Percentiles rank a stretch among this genome's conserved stretches.
phyloP scores from a whole-genome alignment of 2,113 vertebrate species.

The Sardina pilchardus region DNA sequence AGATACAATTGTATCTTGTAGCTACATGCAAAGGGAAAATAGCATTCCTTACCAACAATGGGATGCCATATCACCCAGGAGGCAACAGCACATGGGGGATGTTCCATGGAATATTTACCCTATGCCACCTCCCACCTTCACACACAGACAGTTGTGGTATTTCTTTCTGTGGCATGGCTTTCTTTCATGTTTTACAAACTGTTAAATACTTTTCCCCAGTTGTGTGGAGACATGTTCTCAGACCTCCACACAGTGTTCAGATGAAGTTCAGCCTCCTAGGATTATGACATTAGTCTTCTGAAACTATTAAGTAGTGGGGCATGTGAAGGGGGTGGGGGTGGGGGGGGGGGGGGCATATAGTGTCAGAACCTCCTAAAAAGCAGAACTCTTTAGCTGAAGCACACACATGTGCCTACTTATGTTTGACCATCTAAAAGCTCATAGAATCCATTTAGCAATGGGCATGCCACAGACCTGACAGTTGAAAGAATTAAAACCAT shows the following conservation, averaged over 20 bases:
- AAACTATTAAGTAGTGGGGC: neutral
- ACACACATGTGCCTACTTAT: slow-evolving; percentile 28
- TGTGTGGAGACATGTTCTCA: slow-evolving; percentile 13
- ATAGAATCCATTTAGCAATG: slow-evolving; percentile 14
- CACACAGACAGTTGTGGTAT: neutral
- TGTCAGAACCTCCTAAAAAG: neutral
- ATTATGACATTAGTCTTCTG: neutral
- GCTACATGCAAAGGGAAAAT: neutral
- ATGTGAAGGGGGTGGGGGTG: neutral
- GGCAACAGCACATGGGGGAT: neutral
- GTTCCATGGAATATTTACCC: neutral
- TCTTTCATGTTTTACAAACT: slow-evolving; percentile 19
- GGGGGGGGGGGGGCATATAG: neutral
- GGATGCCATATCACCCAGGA: neutral
- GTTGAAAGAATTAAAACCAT: neutral
- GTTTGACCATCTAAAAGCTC: neutral
- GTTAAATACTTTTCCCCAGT: neutral
- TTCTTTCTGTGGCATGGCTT: neutral
- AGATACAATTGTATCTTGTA: neutral
- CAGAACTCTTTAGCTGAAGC: slow-evolving; percentile 7
- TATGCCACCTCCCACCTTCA: neutral
- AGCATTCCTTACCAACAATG: neutral
- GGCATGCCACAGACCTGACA: neutral
- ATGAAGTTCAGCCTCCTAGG: neutral
- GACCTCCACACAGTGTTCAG: neutral